A percentile compares a stretch with the other conserved stretches of the same genome.
phyloP scores from a whole-genome alignment of 1,140 invertebrate genomes.

The Bombus waltoni region DNA sequence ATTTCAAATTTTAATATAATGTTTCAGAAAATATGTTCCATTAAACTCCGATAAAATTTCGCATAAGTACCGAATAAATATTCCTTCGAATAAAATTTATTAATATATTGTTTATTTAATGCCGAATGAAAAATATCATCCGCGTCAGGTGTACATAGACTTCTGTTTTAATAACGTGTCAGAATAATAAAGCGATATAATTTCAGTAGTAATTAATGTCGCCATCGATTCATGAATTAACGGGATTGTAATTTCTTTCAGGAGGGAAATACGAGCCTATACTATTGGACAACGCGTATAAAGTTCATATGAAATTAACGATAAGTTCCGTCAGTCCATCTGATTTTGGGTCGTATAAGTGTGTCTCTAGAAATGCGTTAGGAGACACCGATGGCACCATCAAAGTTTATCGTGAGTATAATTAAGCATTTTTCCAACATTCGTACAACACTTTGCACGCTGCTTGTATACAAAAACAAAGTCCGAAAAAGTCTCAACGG shows the following conservation, averaged over 20 bases:
- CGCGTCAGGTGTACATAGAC: too few species aligned
- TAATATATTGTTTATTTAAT: too few species aligned
- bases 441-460: neutral
- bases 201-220: too few species aligned
- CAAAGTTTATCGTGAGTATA: constrained; percentile 90
- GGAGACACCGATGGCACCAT: constrained; percentile 94
- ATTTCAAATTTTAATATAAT: neutral
- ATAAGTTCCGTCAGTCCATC: constrained; percentile 86
- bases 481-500: too few species aligned
- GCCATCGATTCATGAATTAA: neutral
- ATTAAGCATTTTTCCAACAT: neutral
- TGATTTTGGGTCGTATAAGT: constrained; percentile 92
- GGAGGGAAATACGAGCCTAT: constrained; percentile 90
- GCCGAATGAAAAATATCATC: too few species aligned
- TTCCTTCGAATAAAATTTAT: too few species aligned
- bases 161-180: too few species aligned
- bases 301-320: constrained; percentile 90
- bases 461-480: neutral
- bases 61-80: too few species aligned
- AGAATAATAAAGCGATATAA: too few species aligned
- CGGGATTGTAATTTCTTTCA: constrained; percentile 72
- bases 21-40: too few species aligned
- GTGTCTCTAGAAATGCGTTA: constrained; percentile 94
- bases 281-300: constrained; percentile 88
- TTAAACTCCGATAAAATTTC: too few species aligned